These are phyloP conservation scores for Anthopleura sola DNA, from an alignment of 64 coral and sea anemone species.

Conservation along the genomic window DNA sequence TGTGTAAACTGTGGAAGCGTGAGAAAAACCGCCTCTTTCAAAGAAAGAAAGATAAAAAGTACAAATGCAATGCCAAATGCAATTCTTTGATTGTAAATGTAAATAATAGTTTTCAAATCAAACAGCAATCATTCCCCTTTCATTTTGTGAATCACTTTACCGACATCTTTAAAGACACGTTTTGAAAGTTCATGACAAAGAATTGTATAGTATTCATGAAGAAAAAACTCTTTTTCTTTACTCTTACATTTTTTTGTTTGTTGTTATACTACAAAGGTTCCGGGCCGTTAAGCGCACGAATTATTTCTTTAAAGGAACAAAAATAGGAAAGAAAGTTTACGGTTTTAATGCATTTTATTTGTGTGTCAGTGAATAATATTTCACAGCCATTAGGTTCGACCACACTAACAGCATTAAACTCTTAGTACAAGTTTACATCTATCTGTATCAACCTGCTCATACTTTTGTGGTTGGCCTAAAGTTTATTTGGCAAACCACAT, in stretches of 20 bases:
- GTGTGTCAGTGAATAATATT: no score
- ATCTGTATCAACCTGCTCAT: not conserved
- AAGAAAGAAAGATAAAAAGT: not conserved
- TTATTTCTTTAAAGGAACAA: no score
- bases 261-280: no score
- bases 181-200: not conserved
- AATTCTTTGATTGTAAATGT: not conserved
- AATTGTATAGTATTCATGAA: no score
- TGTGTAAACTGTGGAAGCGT: not conserved
- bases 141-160: not conserved
- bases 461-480: not conserved
- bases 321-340: not conserved
- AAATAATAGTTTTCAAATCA: not conserved
- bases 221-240: no score
- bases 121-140: not conserved
- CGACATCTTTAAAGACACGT: not conserved
- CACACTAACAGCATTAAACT: not conserved
- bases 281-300: no score
- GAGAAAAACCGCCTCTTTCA: not conserved
- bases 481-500: slow-evolving; percentile 15
- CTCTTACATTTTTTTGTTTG: not conserved
- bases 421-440: not conserved
- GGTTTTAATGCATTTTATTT: no score
- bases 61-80: not conserved
- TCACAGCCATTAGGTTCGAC: not conserved